Evolutionary conservation across 2,888 invertebrate species (phyloP).

Genomic region (Halocaridina rubra): DNA sequence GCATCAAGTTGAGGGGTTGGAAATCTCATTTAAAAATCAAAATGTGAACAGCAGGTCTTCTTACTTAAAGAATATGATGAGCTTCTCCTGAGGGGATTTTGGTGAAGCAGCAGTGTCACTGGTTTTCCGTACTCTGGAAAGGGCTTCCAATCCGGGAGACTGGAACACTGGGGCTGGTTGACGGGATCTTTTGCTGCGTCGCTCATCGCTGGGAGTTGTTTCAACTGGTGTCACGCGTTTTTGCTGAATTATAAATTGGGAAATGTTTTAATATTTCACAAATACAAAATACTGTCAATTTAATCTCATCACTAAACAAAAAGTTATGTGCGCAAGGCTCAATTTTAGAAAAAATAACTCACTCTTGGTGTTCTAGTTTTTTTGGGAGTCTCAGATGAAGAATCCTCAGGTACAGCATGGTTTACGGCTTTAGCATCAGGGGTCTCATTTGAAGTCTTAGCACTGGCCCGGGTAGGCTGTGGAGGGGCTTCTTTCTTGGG

Average conservation of each 20-base stretch:
- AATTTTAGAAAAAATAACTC: neutral
- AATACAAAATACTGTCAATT: too few species aligned
- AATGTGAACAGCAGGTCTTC: too few species aligned
- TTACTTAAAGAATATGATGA: conserved; percentile 64
- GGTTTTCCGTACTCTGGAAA: conserved; percentile 44
- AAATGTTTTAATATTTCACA: too few species aligned
- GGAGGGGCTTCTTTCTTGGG: conserved; percentile 31
- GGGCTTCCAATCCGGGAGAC: conserved; percentile 51
- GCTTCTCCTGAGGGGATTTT: conserved; percentile 60
- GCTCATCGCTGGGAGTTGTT: conserved; percentile 44
- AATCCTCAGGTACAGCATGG: conserved; percentile 19
- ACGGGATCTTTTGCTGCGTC: conserved; percentile 60
- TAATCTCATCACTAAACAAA: too few species aligned
- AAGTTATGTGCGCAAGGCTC: too few species aligned
- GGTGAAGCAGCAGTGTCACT: conserved; percentile 29
- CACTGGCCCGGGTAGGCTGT: neutral
- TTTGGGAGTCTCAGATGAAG: conserved; percentile 24
- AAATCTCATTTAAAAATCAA: too few species aligned
- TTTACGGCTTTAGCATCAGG: conserved; percentile 33
- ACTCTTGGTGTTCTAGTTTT: conserved; percentile 46
- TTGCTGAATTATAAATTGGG: too few species aligned
- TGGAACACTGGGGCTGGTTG: conserved; percentile 61
- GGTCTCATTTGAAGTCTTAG: conserved; percentile 6
- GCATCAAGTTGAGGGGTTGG: too few species aligned
- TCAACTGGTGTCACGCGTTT: conserved; percentile 33